Evolutionary conservation across 2,113 vertebrate species (phyloP), one percentile per base, ranked within the genome.

Genomic region (Crotalus viridis): DNA sequence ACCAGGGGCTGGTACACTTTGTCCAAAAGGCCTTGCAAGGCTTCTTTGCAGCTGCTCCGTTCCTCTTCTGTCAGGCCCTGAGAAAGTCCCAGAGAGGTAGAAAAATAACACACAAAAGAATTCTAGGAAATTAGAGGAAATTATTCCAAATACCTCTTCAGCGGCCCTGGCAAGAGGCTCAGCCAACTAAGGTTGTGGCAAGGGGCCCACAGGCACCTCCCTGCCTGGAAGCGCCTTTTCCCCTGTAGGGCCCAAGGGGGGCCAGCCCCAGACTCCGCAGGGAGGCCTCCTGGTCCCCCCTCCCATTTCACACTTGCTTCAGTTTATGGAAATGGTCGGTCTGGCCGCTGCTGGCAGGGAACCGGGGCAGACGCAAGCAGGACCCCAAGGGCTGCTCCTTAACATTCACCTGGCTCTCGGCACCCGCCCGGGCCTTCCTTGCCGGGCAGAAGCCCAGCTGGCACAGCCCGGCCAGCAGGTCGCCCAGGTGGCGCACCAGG

Each of bases 1-100:
- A 98, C 98, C 22, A 99, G 97, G 0, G 99, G 99, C 92, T 99
- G 99, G 97, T 99, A 99, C 1, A 98, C 98, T 56, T 98, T 98
- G 95, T 98, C 98, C 89, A 99, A 94, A 88, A 99, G 91, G 28
- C 95, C 94, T 95, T 59, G 97, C 85, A 99, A 97, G 46, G 97
- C 93, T 46, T 97, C 95, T 91, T 90, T 97, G 92, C 98, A 98
- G 1, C 17, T 87, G 1, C 33, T 93, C 87, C 98, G 94, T 93
- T 99, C 98, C 0, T 97, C 98, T 94, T 97, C 96, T 0, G 96
- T 98, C 94, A 99, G 93, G 0, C 97, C 96, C 98, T 99, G 91
- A 26, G 96, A 96, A 89, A 94, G 92, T 93, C 51, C 51, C 55
- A 8, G 74, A 39, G 33, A 21, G 17, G 15, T 9, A 39, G 7